Conservation (phyloP, 2,888 invertebrate genomes). For the Drosophila villosipedis region DNA sequence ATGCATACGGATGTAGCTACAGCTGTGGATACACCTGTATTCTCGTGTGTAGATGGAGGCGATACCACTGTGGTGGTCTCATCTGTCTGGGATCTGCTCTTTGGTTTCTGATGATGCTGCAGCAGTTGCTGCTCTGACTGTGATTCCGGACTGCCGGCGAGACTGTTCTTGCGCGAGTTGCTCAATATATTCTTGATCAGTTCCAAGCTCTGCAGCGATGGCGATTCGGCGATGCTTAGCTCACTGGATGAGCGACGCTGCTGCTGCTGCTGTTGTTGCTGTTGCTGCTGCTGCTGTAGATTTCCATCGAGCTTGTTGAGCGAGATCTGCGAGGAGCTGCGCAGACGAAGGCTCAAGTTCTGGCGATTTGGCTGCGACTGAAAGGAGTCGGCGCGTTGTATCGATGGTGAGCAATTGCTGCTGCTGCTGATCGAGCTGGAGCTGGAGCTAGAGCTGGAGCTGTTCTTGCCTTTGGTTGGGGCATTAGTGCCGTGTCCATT, state of each 20-base stretch:
- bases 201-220: constrained; percentile 84
- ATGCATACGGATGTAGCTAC: neutral
- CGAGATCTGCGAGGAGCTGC: constrained; percentile 84
- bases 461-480: neutral
- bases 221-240: constrained; percentile 84
- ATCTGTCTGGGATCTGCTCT: constrained; percentile 28
- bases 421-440: constrained; percentile 24
- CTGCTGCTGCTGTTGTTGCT: constrained; percentile 42
- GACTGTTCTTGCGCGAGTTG: constrained; percentile 83
- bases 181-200: constrained; percentile 84
- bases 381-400: constrained; percentile 83
- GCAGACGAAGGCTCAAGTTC: constrained; percentile 34
- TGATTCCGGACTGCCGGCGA: constrained; percentile 68
- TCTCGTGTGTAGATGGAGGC: neutral
- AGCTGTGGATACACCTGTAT: neutral
- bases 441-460: constrained; percentile 1
- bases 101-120: constrained; percentile 27
- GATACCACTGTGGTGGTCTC: neutral
- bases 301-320: constrained; percentile 71
- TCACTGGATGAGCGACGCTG: constrained; percentile 84
- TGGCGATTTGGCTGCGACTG: constrained; percentile 58
- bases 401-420: constrained; percentile 25
- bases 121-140: constrained; percentile 18
- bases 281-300: constrained; percentile 53
- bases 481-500: constrained; percentile 12